Evolutionary conservation across 2,888 invertebrate genomes (phyloP).

Genomic region (Chalcis sispes): DNA sequence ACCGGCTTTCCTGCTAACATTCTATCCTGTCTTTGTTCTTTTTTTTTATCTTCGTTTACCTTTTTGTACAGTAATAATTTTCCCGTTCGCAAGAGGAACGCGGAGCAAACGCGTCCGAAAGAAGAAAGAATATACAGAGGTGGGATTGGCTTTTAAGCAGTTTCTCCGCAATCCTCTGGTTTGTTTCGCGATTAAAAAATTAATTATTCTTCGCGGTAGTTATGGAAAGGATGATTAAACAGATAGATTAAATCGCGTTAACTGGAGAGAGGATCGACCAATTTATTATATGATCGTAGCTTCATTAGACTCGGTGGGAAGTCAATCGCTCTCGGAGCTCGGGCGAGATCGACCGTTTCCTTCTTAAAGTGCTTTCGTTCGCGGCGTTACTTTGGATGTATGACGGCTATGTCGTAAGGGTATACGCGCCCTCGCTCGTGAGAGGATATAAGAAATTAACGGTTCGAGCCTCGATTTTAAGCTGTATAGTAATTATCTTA

Average conservation of each 20-base stretch:
- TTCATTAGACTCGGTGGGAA: slow-evolving; percentile 60
- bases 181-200: slow-evolving; percentile 63
- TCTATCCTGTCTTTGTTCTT: background rate
- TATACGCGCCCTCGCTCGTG: too few relatives aligned
- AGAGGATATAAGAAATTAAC: too few relatives aligned
- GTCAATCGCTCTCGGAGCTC: slow-evolving; percentile 55
- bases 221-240: background rate
- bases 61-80: slow-evolving; percentile 67
- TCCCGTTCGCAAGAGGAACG: slow-evolving; percentile 32
- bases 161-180: slow-evolving; percentile 43
- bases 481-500: too few relatives aligned
- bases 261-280: slow-evolving; percentile 55
- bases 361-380: slow-evolving; percentile 6
- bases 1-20: slow-evolving; percentile 28
- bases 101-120: slow-evolving; percentile 10
- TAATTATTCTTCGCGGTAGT: slow-evolving; percentile 64
- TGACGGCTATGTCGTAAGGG: too few relatives aligned
- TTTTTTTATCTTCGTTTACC: slow-evolving; percentile 57
- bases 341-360: background rate
- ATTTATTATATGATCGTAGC: slow-evolving; percentile 61
- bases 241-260: slow-evolving; percentile 61
- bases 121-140: slow-evolving; percentile 35
- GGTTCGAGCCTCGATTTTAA: too few relatives aligned
- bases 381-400: slow-evolving; percentile 17
- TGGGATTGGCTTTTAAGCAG: slow-evolving; percentile 67